Base-by-base conservation (phyloP, 2,888 invertebrate genomes). In the Xylota sylvarum region DNA sequence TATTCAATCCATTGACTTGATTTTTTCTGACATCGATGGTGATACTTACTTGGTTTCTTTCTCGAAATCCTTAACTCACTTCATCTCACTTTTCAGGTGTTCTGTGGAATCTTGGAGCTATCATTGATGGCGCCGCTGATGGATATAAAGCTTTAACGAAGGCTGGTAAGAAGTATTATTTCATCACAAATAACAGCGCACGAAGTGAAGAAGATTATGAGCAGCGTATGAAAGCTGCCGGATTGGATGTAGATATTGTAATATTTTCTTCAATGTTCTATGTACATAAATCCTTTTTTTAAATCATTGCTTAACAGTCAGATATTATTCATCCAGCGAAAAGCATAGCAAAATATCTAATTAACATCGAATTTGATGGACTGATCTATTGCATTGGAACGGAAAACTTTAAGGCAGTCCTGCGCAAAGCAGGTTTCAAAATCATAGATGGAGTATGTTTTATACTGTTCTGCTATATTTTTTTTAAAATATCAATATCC, bases 1-100 rank as follows among this genome's bases (percentile, higher is more conserved):
- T 85, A 35, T 94, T 1, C 90, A 93, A 37, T 93, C 93, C 7
- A 93, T 94, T 86, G 94, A 95, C 88, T 92, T 92, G 64, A 93
- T 95, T 52, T 90, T 94, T 74, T 94, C 94, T 19, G 95, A 95
- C 89, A 94, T 94, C 89, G 95, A 95, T 91, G 95, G 94, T 94
- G 91, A 90, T 90, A 35, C 12, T 35, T 19, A 35, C 6, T 46
- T 6, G 4, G 5, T 56, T 37, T 35, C 1, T 5, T 6, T 7
- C 56, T 3, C 1, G 46, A 46, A 9, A 27, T 23, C 23, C 23
- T 23, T 23, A 23, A 23, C 23, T 23, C 23, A 23, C 1, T 7
- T 50, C 19, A 9, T 30, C 23, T 10, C 5, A 0, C 5, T 27
- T n/a, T 7, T 17, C 14, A 94, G 94, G 94, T 65, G 94, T 94